Base-by-base conservation (phyloP, 2,888 invertebrate genomes). In the Epistrophella euchroma region DNA sequence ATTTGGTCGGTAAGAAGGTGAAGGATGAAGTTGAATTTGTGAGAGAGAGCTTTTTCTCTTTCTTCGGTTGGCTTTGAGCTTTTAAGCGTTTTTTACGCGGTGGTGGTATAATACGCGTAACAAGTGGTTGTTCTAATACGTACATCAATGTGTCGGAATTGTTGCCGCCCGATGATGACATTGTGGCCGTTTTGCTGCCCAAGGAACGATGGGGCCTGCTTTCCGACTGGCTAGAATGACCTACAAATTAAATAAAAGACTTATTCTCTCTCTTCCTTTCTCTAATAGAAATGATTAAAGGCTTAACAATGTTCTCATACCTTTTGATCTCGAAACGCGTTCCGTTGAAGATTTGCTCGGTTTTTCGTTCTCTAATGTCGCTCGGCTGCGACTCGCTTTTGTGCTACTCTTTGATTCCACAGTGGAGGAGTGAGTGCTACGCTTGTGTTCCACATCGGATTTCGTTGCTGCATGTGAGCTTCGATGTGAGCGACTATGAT, bases 71-170 rank as follows among this genome's bases (percentile, higher is more conserved):
- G 35, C 22, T 90, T 4, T 90, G 88, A n/a, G 90, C 91, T 77
- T 90, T 90, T 78, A 90, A 89, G 37, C 92, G 91, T 87, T 92
- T 92, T 88, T 90, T 91, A 66, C 92, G 90, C 40, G 91, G 91
- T 74, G 92, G 91, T 52, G 92, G 91, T 77, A 90, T 88, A 50
- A 90, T 89, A 84, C 89, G 89, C 66, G 90, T 88, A 15, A 86
- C 80, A 70, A 88, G 75, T 52, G 88, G 80, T 43, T 87, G 84
- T 88, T 91, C 91, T 90, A 90, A 92, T 92, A 92, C 92, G 91
- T 92, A 92, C 92, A 91, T 92, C 91, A 90, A 78, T 60, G 88
- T 88, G 80, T 89, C 88, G 77, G 84, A 87, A 80, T 84, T 76
- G 64, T 43, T 72, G 81, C 50, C 66, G 22, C 80, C 76, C 45